Evolutionary conservation across 2,888 invertebrate species (phyloP).

Genomic region (Odontomyia ornata): DNA sequence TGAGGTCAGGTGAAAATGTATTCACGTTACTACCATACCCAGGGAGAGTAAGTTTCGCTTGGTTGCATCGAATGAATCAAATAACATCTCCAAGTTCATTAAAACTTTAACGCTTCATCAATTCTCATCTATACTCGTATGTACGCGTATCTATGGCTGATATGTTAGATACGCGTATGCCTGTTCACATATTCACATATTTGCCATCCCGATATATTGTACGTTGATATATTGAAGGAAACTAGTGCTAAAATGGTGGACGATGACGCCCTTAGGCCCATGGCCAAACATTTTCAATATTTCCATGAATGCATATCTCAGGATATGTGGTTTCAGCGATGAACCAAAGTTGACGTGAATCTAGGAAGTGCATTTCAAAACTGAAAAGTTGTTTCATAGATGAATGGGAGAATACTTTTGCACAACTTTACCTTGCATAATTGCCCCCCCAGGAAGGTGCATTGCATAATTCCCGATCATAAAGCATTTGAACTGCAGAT

Average conservation of each 20-base stretch:
- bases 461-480: conserved; percentile 21
- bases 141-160: too few species aligned
- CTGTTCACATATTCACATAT: not conserved
- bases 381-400: conserved; percentile 12
- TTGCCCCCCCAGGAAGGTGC: too few species aligned
- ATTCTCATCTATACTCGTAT: not conserved
- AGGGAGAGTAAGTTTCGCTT: not conserved
- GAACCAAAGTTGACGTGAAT: not conserved
- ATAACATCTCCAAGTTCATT: conserved; percentile 40
- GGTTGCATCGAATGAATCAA: conserved; percentile 36
- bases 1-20: conserved; percentile 15
- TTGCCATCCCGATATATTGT: not conserved
- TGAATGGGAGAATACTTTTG: not conserved
- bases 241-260: not conserved
- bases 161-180: too few species aligned
- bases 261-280: not conserved
- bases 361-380: not conserved
- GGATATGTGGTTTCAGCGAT: not conserved
- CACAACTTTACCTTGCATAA: not conserved
- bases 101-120: conserved; percentile 43
- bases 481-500: not conserved
- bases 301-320: not conserved
- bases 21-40: not conserved
- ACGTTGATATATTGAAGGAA: not conserved
- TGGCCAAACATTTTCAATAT: not conserved